Evolutionary conservation across 1,140 invertebrate species (phyloP), one percentile per base, ranked within the genome.

Genomic region (Aphelenchoides fujianensis): DNA sequence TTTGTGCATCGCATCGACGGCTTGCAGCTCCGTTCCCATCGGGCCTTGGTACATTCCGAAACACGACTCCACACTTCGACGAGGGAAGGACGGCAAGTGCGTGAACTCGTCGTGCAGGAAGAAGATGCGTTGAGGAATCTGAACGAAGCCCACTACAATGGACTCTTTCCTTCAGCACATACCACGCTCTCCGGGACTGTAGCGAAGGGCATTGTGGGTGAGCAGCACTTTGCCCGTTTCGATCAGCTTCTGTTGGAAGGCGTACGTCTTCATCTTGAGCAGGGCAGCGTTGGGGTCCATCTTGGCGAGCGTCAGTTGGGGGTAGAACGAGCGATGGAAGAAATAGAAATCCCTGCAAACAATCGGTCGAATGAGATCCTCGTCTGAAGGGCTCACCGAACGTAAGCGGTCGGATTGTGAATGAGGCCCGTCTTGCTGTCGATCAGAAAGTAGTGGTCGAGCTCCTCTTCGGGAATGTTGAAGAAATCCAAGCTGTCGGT

Each of bases 101-200:
- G 96, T 96, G 0, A 99, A 88, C 86, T 99, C 97, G 84, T 99
- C 97, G 85, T 99, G 95, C 9, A 99, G 88, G 84, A 98, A 98
- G n/a, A 97, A 93, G 0, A 97, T 94, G 62, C 91, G 89, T 87
- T 96, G 94, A 1, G 95, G 92, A 7, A 95, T 90, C 89, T 91
- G 83, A 73, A 84, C 62, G 12, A 37, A 53, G 35, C 2, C 19
- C n/a, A 12, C 69, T 23, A 41, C 3, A 61, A 59, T 7, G 19
- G 27, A 16, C 1, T 59, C 69, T 30, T 34, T 23, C 32, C 16
- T 78, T 41, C 23, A 69, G 61, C 28, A 48, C 27, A 70, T 72
- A 86, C 84, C 81, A 88, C 85, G 70, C 84, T 82, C 72, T 79
- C 72, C 41, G n/a, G 85, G 80, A 36, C 85, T 86, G 62, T 85